Evolutionary conservation across 30 jellyfish, hydroid and myxozoan species (phyloP), one percentile per base, ranked within the genome.

Genomic region (Mastigias papua): DNA sequence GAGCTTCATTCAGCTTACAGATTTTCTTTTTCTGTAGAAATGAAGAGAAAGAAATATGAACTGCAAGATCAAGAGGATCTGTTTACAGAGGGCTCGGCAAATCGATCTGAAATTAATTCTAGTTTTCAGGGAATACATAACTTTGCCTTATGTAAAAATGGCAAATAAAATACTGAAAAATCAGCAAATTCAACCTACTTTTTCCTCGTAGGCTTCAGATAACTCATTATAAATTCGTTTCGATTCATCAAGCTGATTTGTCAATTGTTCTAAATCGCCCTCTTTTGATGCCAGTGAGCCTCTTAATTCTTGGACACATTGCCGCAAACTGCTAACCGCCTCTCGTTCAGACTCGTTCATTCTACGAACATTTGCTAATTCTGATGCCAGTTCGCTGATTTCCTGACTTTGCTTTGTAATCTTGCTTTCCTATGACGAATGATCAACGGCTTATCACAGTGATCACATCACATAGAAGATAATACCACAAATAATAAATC

Each of bases 11-110:
- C 4, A 93, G 50, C 50, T 83, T 88, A 15, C 71, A 30, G 1
- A 93, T 88, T 73, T 93, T 93, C 95, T 58, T 82, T 93, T 93
- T 93, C 98, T 93, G 73, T 22, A 49, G 42, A 32, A 19, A 68
- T 10, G 20, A 78, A 63, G 76, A 85, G n/a, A n/a, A n/a, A n/a
- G n/a, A n/a, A n/a, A n/a, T n/a, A n/a, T n/a, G n/a, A n/a, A n/a
- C n/a, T n/a, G n/a, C n/a, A n/a, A n/a, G n/a, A n/a, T n/a, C n/a
- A n/a, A n/a, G n/a, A n/a, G n/a, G n/a, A n/a, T n/a, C n/a, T n/a
- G n/a, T n/a, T n/a, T n/a, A n/a, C n/a, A n/a, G n/a, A n/a, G n/a
- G n/a, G n/a, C n/a, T n/a, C n/a, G n/a, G n/a, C n/a, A n/a, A n/a
- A n/a, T n/a, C n/a, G n/a, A n/a, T n/a, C n/a, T n/a, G n/a, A n/a